Base-by-base conservation (phyloP, 2,113 vertebrate genomes). In the Sebastes fasciatus region DNA sequence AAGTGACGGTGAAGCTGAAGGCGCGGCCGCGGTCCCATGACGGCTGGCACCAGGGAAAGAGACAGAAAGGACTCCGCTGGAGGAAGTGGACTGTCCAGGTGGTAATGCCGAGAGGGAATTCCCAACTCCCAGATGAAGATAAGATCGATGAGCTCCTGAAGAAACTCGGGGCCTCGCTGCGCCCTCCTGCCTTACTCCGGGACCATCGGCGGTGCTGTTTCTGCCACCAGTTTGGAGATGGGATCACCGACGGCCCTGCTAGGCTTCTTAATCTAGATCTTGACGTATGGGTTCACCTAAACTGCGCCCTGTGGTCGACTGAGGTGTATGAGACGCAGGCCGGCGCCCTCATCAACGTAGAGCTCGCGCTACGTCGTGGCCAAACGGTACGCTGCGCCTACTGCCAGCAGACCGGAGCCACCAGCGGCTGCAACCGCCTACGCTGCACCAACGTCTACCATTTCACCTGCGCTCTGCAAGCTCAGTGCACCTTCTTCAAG, bases 271-370 rank as follows among this genome's bases (percentile, higher is more conserved):
- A 99, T 93, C 94, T 99, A 4, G 98, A 99, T 89, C 94, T 99
- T 58, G 98, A 99, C 86, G 96, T 97, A 7, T 99, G 98, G 98
- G 98, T 99, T 77, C 98, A 99, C 91, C 91, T 99, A 81, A 99
- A 99, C 88, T 99, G 98, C 26, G 98, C 98, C 17, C 97, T 99
- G 81, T 99, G 98, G 98, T 99, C 98, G 60, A 98, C 97, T 0
- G 98, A 99, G 93, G 98, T 99, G 84, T 99, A 99, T 0, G 98
- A 99, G 96, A 99, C 98, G 51, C 98, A 99, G 94, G 97, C 98
- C n/a, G 98, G 98, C 10, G 98, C 98, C 86, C 96, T 99, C 86
- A 99, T 99, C 83, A 99, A 99, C 0, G 98, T 99, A 79, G 98
- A 99, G 72, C 94, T 99, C 0, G 98, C 98, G 0, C 95, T 98